Base-by-base conservation (phyloP, 1,140 invertebrate species). In the Bombus soroeensis region DNA sequence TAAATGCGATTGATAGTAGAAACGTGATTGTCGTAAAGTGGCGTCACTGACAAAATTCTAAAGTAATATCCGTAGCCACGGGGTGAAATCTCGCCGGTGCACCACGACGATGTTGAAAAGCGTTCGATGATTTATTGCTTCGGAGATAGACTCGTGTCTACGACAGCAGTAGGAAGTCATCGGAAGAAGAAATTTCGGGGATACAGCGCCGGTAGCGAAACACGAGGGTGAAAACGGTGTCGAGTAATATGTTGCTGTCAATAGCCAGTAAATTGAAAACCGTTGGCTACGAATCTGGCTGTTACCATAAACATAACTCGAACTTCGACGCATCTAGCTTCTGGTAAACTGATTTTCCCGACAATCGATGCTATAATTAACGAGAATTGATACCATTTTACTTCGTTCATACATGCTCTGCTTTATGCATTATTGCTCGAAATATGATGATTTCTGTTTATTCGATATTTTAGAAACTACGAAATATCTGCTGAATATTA, bases 71-170 rank as follows among this genome's bases (percentile, higher is more conserved):
- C 88, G 77, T 81, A 72, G n/a, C 76, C 83, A 59, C 25, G n/a
- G 47, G 88, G 37, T 81, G 77, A 81, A 78, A 83, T 78, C 84
- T 86, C 71, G 76, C 34, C 71, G 15, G 41, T 57, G 18, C 43
- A n/a, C 62, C 13, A 18, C 80, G 57, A 41, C 73, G 80, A 83
- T 53, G 73, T 34, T 78, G 88, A 87, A 81, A 89, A 83, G 85
- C 77, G 66, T 41, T 39, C 78, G 78, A 89, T 90, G 89, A 90
- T 90, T 90, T 87, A 90, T 89, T 84, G 85, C 80, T 37, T 43
- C 62, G 32, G 18, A 84, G 88, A 90, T 89, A 84, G 82, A 86
- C 76, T 74, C 80, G 75, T 32, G 87, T 81, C 72, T 81, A 77
- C 70, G 81, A 82, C 77, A 34, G 57, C 80, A 71, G 66, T 34